Percentiles rank a stretch among this genome's conserved stretches.
Evolutionary conservation across 2,797 vertebrate species (phyloP).

Genomic region (Alca torda): DNA sequence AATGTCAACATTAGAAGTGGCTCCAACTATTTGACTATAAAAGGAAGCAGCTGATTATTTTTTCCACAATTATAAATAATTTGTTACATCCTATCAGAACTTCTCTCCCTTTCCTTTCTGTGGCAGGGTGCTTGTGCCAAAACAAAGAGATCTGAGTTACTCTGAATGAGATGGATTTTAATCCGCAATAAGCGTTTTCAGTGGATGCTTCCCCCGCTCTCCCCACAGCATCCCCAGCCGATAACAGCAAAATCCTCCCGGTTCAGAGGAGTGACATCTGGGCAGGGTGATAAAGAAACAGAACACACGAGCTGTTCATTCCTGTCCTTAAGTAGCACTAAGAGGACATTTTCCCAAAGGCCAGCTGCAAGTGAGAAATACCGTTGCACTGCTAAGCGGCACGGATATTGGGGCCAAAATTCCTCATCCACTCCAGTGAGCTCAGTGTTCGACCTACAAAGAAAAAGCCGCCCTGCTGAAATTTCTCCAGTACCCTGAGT

Average conservation of each 20-base stretch:
- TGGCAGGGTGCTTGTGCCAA: constrained; percentile 52
- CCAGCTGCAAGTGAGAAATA: not conserved
- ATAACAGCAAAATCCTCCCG: not conserved
- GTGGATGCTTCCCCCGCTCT: not conserved
- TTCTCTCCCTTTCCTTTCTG: constrained; percentile 27
- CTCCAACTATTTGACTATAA: constrained; percentile 51
- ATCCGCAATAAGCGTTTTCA: not conserved
- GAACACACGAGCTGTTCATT: not conserved
- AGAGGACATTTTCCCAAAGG: not conserved
- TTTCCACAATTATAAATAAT: constrained; percentile 60
- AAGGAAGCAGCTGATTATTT: constrained; percentile 13
- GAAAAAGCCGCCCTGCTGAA: not conserved
- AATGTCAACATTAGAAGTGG: constrained; percentile 23
- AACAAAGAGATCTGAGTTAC: constrained; percentile 42
- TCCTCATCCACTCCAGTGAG: not conserved
- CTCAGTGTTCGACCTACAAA: not conserved
- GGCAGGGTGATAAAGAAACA: not conserved
- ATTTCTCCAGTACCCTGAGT: not conserved
- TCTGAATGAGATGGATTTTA: not conserved
- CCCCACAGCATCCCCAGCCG: not conserved
- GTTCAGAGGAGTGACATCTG: not conserved
- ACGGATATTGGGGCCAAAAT: fast-evolving
- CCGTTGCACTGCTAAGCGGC: not conserved
- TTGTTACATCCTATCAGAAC: constrained; percentile 58
- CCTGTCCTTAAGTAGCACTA: constrained; percentile 10